Conservation (phyloP, 2,113 vertebrate species). For the Ceyx cyanopectus region DNA sequence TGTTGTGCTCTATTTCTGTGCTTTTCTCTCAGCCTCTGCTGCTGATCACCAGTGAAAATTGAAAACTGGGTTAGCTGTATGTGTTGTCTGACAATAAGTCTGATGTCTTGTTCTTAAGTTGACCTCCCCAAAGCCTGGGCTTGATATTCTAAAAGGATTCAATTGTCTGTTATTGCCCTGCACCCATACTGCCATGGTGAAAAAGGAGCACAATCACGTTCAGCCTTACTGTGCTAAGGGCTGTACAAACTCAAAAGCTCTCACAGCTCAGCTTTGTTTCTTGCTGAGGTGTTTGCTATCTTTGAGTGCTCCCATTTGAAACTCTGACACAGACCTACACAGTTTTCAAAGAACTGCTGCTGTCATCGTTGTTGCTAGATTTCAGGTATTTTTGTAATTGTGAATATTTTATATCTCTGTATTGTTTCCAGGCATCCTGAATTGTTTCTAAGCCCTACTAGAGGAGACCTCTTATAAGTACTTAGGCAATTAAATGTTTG, state of each 20-base stretch:
- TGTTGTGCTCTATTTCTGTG: background rate
- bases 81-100: background rate
- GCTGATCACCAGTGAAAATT: background rate
- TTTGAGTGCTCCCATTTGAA: background rate
- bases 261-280: background rate
- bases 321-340: background rate
- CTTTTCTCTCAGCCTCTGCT: background rate
- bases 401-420: background rate
- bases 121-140: background rate
- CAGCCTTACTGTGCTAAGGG: background rate
- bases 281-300: background rate
- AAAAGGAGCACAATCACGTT: background rate
- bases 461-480: background rate
- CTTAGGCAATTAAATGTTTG: background rate
- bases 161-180: background rate
- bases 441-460: background rate
- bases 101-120: background rate
- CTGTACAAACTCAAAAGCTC: constrained; percentile 7
- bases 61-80: background rate
- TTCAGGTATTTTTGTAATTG: background rate
- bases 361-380: background rate
- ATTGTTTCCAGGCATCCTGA: background rate
- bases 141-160: background rate
- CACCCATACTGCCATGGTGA: background rate
- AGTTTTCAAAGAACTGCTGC: background rate